A percentile compares a stretch with the other conserved stretches of the same genome.
Conservation (phyloP, 2,888 invertebrate species). For the Sarcophaga rosellei region DNA sequence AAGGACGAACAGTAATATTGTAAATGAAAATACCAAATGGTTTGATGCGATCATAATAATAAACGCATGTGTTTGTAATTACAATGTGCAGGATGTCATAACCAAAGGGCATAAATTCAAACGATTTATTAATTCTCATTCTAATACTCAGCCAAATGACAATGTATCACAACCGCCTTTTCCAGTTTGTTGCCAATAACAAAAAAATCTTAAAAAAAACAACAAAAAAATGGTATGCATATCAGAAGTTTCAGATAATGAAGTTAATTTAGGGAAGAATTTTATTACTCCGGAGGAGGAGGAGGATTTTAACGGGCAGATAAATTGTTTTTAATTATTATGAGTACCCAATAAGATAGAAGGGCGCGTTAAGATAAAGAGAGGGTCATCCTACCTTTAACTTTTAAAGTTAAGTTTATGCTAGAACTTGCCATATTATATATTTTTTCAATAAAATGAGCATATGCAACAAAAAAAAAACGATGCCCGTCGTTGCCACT, state of each 20-base stretch:
- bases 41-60: slow-evolving; percentile 58
- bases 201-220: background rate
- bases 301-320: too few species aligned
- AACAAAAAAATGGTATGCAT: background rate
- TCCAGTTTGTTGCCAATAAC: background rate
- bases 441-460: too few species aligned
- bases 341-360: too few species aligned
- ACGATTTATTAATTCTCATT: slow-evolving; percentile 66
- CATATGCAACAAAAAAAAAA: too few species aligned
- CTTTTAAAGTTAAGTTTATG: too few species aligned
- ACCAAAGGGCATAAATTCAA: slow-evolving; percentile 67
- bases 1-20: slow-evolving; percentile 25
- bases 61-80: slow-evolving; percentile 50
- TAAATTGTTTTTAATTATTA: too few species aligned
- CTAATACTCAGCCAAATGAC: slow-evolving; percentile 62
- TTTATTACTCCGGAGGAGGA: too few species aligned
- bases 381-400: too few species aligned
- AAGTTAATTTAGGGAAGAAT: background rate
- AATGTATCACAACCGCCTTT: slow-evolving; percentile 45
- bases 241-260: background rate
- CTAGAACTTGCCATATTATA: too few species aligned
- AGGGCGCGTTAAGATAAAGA: too few species aligned
- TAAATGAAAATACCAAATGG: slow-evolving; percentile 49
- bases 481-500: too few species aligned
- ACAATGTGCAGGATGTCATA: slow-evolving; percentile 70